Base-by-base conservation (phyloP, 2,113 vertebrate genomes). In the Toxotes jaculatrix region DNA sequence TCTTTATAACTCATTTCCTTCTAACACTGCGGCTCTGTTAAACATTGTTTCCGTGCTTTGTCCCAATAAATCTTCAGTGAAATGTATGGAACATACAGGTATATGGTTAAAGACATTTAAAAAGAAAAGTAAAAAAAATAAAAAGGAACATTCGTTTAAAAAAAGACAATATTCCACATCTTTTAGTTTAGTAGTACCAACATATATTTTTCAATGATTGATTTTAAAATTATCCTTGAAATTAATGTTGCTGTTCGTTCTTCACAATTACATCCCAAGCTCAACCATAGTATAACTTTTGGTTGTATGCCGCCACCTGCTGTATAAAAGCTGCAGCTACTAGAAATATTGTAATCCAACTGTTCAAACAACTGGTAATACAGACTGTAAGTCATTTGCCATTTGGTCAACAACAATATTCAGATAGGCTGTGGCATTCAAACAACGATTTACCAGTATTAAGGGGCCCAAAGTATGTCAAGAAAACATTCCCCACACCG, bases 221-320 rank as follows among this genome's bases (percentile, higher is more conserved):
- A 19, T 32, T n/a, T 64, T 27, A 5, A 55, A 64, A 23, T 27
- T 27, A 56, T 12, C 16, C 17, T 65, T 21, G 9, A 56, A 47
- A 14, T 31, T 31, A 31, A 2, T 16, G 49, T 45, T 45, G 38
- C 5, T 40, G 38, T 40, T 40, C 6, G 6, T 45, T 45, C 7
- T 9, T 53, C 1, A 21, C 9, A 55, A 55, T 55, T 23, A 23
- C 23, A 23, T 55, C 9, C 10, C 5, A 3, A 21, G 19, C 3
- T 40, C 9, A 23, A 42, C 21, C 63, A 31, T 47, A 17, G 11
- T 12, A 56, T 6, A 4, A 61, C 79, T 38, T 8, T 21, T 84
- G 27, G 67, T 82, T 34, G 4, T 49, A 5, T 83, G 67, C 49
- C 83, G 34, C 86, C 67, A 42, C 31, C 90, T 87, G 51, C 51